Evolutionary conservation across 2,113 vertebrate genomes (phyloP).

Genomic region (Cryptomyrus ogoouensis): DNA sequence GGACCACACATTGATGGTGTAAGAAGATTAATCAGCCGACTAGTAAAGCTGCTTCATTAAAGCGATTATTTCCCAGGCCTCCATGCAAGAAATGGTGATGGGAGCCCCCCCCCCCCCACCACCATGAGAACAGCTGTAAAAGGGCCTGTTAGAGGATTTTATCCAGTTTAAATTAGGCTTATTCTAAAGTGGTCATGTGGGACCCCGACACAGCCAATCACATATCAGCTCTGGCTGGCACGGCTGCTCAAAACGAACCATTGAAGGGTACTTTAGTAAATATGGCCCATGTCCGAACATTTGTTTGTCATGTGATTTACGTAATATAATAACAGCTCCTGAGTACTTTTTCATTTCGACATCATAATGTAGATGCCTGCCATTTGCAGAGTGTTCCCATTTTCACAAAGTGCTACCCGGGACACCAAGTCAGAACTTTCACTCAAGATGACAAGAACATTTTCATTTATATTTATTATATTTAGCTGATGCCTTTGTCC

Average conservation of each 20-base stretch:
- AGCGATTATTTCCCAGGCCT: neutral
- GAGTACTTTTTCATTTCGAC: neutral
- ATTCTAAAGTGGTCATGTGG: neutral
- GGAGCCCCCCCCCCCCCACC: neutral
- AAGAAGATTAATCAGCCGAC: neutral
- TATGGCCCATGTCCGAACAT: neutral
- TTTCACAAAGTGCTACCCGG: neutral
- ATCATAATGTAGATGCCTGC: neutral
- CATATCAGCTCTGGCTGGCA: neutral
- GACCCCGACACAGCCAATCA: neutral
- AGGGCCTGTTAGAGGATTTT: neutral
- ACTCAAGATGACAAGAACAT: neutral
- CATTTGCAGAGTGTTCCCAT: neutral
- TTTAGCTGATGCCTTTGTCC: neutral
- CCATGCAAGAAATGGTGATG: neutral
- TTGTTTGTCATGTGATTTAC: neutral
- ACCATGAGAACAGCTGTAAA: neutral
- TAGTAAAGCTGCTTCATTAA: neutral
- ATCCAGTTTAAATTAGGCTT: neutral
- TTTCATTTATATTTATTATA: neutral
- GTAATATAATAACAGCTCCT: neutral
- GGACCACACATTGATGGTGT: neutral
- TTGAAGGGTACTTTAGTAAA: neutral
- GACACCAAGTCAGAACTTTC: neutral
- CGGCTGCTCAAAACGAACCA: neutral